These are phyloP conservation scores for Euleptes europaea DNA, from an alignment of 2,113 vertebrate genomes.

Conservation along the genomic window DNA sequence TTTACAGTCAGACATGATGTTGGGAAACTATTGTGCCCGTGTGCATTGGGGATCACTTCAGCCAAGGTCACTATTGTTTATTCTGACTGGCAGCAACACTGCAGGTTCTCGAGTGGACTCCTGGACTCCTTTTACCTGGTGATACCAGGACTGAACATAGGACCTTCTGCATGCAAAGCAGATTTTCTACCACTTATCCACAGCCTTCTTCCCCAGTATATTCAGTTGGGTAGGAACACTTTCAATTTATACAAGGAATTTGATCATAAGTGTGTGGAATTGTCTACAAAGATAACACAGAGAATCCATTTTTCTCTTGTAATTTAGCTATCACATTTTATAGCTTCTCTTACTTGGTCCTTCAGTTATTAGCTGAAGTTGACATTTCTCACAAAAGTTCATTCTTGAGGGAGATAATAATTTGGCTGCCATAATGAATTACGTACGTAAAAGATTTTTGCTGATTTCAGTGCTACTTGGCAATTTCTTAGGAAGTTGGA, in stretches of 20 bases:
- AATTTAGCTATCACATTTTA: slow-evolving; percentile 55
- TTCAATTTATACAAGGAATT: slow-evolving; percentile 25
- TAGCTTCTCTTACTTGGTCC: slow-evolving; percentile 41
- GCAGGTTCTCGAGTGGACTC: too few species aligned
- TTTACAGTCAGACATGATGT: too few species aligned
- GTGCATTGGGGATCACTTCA: too few species aligned
- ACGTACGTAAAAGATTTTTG: slow-evolving; percentile 60
- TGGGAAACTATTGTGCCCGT: too few species aligned
- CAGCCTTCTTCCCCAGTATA: background rate
- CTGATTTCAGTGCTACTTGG: slow-evolving; percentile 40
- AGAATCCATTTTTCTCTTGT: slow-evolving; percentile 37
- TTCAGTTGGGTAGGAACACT: slow-evolving; percentile 18
- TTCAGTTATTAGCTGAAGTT: slow-evolving; percentile 64
- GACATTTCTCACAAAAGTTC: slow-evolving; percentile 67
- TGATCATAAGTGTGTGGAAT: slow-evolving; percentile 28
- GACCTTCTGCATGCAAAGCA: too few species aligned
- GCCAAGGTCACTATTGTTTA: too few species aligned
- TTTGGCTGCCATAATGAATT: slow-evolving; percentile 63
- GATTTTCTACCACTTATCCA: too few species aligned
- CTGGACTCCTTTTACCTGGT: too few species aligned
- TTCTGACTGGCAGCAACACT: too few species aligned
- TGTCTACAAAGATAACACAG: slow-evolving; percentile 43
- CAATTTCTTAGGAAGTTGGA: slow-evolving; percentile 39
- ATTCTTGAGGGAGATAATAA: slow-evolving; percentile 59
- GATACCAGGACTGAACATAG: too few species aligned